These are phyloP conservation scores for Clarias pachynema DNA, from an alignment of 2,797 vertebrate genomes.

Conservation along the genomic window DNA sequence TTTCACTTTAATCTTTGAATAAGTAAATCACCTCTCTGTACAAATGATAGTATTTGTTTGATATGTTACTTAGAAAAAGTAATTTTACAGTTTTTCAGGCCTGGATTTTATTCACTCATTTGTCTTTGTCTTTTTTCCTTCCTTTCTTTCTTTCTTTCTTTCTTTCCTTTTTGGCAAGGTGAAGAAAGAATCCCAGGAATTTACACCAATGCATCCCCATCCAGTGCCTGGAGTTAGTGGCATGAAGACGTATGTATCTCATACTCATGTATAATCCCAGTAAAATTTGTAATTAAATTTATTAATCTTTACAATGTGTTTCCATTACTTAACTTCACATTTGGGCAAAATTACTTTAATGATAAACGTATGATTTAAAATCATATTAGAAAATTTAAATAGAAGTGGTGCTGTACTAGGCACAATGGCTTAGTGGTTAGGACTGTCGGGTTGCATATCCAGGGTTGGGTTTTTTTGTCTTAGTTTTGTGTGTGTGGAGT, in stretches of 20 bases:
- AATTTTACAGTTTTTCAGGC: background rate
- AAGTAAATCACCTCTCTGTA: background rate
- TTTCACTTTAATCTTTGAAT: background rate
- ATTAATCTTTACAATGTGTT: background rate
- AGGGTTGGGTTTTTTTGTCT: no score
- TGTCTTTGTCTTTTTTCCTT: constrained; percentile 27
- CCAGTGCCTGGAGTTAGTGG: constrained; percentile 60
- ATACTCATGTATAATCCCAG: background rate
- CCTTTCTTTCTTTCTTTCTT: constrained; percentile 52
- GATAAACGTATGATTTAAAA: background rate
- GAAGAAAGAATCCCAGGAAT: constrained; percentile 55
- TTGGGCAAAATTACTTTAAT: background rate
- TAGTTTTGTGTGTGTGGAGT: no score
- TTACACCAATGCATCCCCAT: constrained; percentile 59
- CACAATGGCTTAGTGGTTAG: no score
- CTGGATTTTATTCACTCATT: background rate
- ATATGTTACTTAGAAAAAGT: background rate
- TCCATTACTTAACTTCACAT: background rate
- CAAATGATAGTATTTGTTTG: background rate
- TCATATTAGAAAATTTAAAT: background rate
- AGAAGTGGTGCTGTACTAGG: background rate
- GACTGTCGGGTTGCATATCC: no score
- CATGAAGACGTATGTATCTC: constrained; percentile 70
- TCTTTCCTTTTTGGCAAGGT: constrained; percentile 62
- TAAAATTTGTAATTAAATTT: background rate